phyloP scores from a whole-genome alignment of 1,140 invertebrate species.

The Lepidostoma basale region DNA sequence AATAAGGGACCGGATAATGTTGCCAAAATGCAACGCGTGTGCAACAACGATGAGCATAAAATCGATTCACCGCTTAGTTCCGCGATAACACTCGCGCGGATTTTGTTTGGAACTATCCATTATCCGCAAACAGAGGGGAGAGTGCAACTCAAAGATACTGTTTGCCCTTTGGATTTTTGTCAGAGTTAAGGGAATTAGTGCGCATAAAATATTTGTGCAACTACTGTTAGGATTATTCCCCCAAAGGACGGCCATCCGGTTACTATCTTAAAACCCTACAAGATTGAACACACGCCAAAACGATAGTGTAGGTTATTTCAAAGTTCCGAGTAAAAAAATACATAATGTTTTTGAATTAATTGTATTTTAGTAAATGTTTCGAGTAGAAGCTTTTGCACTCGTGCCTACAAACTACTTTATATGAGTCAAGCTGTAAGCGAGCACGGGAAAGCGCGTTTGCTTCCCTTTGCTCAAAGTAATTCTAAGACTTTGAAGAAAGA shows the following conservation, averaged over 20 bases:
- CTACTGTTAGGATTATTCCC: conserved; percentile 36
- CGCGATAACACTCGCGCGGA: too few relatives aligned
- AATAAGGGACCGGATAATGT: too few relatives aligned
- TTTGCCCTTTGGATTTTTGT: conserved; percentile 45
- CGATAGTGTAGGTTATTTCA: too few relatives aligned
- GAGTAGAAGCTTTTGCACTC: too few relatives aligned
- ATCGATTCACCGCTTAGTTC: too few relatives aligned
- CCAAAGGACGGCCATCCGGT: not conserved
- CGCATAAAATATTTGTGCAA: conserved; percentile 43
- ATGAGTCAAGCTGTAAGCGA: not conserved
- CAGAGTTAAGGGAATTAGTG: conserved; percentile 44
- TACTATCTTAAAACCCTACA: too few relatives aligned
- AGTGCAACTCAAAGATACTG: conserved; percentile 40
- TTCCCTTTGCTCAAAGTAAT: conserved; percentile 8
- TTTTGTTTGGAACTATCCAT: conserved; percentile 20
- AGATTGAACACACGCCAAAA: too few relatives aligned
- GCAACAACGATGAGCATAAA: too few relatives aligned
- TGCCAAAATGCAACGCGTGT: too few relatives aligned
- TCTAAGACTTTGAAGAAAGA: conserved; percentile 2
- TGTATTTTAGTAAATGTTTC: too few relatives aligned
- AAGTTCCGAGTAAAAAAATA: too few relatives aligned
- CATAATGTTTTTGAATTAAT: too few relatives aligned
- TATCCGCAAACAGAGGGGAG: conserved; percentile 15
- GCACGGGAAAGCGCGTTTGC: not conserved
- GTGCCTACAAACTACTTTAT: not conserved